Evolutionary conservation across 2,113 vertebrate genomes (phyloP), one percentile per base, ranked within the genome.

Genomic region (Polypterus senegalus): DNA sequence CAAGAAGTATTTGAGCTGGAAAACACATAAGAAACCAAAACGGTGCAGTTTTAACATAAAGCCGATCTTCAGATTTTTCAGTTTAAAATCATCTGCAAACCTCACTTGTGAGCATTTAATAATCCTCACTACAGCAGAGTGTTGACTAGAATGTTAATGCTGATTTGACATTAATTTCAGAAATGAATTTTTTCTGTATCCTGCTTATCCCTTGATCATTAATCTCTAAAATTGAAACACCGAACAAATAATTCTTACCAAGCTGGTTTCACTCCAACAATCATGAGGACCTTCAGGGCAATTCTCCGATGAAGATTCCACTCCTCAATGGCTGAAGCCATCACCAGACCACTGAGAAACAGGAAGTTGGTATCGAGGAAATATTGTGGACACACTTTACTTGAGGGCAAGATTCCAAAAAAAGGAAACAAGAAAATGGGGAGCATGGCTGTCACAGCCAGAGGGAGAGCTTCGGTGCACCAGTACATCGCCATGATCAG

Each of bases 351-450:
- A 3, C 94, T 97, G 67, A 99, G 80, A 63, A 98, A 99, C 59
- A 99, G 91, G 70, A 97, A 97, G 69, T 97, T 98, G 70, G 96
- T 97, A 71, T 99, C 96, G 46, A 97, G 76, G 71, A 99, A 97
- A 76, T 98, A 99, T 47, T 97, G 93, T 1, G 89, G 86, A 67
- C 94, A 97, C 66, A 99, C 86, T 63, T 82, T 87, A 73, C 73
- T 88, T 70, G 96, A 93, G 0, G 92, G 85, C 61, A 97, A 83
- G 68, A 99, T 77, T 4, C 93, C 93, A 76, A 96, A 65, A 56
- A 92, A 93, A 7, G 95, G 93, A 60, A 99, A 99, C 55, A 99
- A 89, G 76, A 92, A 77, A 48, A 98, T 83, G 4, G 96, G 96
- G 55, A 98, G 85, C 77, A 98, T 81, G 6, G 93, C 92, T 0